These are phyloP conservation scores for Sphecodes monilicornis DNA, from an alignment of 2,888 invertebrate species.

Conservation along the genomic window DNA sequence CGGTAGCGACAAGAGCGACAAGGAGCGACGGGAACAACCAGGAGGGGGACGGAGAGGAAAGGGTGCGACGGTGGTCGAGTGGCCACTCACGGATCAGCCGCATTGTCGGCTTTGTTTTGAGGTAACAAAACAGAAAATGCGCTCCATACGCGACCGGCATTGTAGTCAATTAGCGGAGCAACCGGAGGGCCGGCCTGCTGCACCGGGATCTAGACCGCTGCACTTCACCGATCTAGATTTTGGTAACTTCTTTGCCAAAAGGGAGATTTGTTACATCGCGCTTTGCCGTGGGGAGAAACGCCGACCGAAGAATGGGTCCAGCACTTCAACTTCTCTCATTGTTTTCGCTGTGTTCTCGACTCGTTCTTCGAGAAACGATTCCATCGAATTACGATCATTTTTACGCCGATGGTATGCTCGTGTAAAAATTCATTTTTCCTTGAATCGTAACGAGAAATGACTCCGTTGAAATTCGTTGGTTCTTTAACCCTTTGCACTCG, in stretches of 20 bases:
- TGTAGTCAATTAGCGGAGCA: conserved; percentile 82
- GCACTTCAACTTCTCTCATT: not conserved
- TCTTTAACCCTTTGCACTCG: too few relatives aligned
- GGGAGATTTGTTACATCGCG: conserved; percentile 9
- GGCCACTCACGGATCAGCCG: conserved; percentile 72
- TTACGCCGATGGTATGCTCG: too few relatives aligned
- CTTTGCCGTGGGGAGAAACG: not conserved
- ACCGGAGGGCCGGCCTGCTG: conserved; percentile 49
- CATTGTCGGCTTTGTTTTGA: conserved; percentile 83
- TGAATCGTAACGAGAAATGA: not conserved
- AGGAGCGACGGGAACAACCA: not conserved
- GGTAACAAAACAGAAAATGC: conserved; percentile 84
- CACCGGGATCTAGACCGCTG: not conserved
- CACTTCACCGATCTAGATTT: conserved; percentile 53
- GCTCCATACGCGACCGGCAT: conserved; percentile 79
- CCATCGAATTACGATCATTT: not conserved
- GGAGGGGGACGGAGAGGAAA: not conserved
- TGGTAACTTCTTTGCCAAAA: conserved; percentile 47
- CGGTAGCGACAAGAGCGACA: not conserved
- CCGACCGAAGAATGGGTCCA: not conserved
- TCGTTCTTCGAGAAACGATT: not conserved
- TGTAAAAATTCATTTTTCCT: not conserved
- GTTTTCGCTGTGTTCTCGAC: not conserved
- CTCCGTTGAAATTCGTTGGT: not conserved
- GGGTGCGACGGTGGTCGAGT: conserved; percentile 63